A percentile compares a stretch with the other conserved stretches of the same genome.
Evolutionary conservation across 2,113 vertebrate genomes (phyloP).

Genomic region (Aphelocoma coerulescens): DNA sequence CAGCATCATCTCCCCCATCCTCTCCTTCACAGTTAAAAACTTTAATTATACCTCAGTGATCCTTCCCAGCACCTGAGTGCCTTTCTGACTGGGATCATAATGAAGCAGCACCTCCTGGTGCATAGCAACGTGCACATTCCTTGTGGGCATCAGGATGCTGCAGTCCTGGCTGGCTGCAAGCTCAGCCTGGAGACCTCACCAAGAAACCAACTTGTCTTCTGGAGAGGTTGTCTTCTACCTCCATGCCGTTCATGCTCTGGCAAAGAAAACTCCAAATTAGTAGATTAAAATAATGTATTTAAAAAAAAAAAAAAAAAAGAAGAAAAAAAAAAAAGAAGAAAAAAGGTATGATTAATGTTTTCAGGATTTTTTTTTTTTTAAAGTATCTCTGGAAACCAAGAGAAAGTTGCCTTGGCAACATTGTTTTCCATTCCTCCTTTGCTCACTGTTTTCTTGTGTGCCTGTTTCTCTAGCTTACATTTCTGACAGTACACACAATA

Average conservation of each 20-base stretch:
- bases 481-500: neutral
- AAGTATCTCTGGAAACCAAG: neutral
- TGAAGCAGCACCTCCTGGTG: neutral
- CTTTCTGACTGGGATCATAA: neutral
- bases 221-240: neutral
- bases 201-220: neutral
- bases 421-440: slow-evolving; percentile 27
- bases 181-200: neutral
- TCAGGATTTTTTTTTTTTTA: neutral
- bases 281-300: neutral
- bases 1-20: neutral
- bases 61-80: neutral
- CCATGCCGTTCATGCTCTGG: neutral
- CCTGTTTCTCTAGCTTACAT: neutral
- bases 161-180: neutral
- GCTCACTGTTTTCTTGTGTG: neutral
- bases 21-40: neutral
- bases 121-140: fast-evolving
- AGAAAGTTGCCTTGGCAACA: slow-evolving; percentile 54
- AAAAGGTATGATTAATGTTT: neutral
- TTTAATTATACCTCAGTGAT: neutral
- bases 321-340: neutral
- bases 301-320: neutral
- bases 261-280: neutral
- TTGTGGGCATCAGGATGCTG: neutral